Base-by-base conservation (phyloP, 2,888 invertebrate genomes). In the Drosophila affinis region DNA sequence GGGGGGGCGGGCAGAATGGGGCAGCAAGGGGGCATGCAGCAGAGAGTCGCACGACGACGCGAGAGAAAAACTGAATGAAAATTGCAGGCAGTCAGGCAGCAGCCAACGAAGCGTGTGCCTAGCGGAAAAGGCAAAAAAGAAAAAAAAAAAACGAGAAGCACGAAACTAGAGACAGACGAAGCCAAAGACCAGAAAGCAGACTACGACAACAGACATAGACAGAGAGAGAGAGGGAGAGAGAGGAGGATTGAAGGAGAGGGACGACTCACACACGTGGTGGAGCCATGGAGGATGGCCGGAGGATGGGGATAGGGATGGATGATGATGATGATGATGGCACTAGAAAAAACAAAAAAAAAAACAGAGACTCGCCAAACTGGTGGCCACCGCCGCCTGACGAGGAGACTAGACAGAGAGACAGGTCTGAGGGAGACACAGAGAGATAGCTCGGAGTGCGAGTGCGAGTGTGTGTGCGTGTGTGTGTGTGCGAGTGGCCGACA, bases 401-500 rank as follows among this genome's bases (percentile, higher is more conserved):
- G 61, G 47, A 46, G 72, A 53, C 75, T 74, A 64, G 68, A 61
- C 68, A 47, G 39, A 47, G 29, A 29, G 29, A 29, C 29, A 29
- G 29, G 39, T 39, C 39, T 14, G 14, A 39, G 39, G 14, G 39
- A 14, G 39, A 14, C 2, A 18, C 3, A n/a, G 6, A 7, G 7
- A 39, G 14, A n/a, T 1, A 34, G 34, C 34, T 34, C 10, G n/a
- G 7, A 39, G 39, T 75, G 21, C 21, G 21, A 21, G 21, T 21
- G 34, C 62, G 18, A 61, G n/a, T 48, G 9, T 34, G 27, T 44
- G 17, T 58, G 17, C 65, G 18, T 75, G 52, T 63, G 18, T 65
- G 51, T 67, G 60, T 79, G 73, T 78, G 71, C 72, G 72, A 79
- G 74, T 85, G 85, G 76, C 88, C 85, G 85, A 87, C 84, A 87